Percentiles rank a stretch among this genome's conserved stretches.
Conservation (phyloP, 2,888 invertebrate genomes). For the Holacanthella duospinosa region DNA sequence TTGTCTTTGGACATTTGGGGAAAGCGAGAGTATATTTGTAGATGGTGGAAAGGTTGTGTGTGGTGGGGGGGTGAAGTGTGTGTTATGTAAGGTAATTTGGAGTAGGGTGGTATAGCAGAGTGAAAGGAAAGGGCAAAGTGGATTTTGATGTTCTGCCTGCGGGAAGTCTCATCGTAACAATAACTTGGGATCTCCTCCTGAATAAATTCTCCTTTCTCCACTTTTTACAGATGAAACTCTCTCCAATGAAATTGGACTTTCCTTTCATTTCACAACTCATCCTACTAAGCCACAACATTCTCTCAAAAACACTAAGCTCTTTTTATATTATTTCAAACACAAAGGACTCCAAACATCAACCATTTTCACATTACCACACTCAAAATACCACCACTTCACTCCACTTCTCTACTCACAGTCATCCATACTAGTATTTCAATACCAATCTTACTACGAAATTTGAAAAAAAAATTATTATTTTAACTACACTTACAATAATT, state of each 20-base stretch:
- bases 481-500: too few relatives aligned
- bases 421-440: too few relatives aligned
- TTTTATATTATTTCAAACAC: not conserved
- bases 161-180: slow-evolving; percentile 37
- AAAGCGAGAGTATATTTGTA: not conserved
- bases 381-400: too few relatives aligned
- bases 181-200: slow-evolving; percentile 29
- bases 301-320: not conserved
- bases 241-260: not conserved
- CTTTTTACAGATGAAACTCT: too few relatives aligned
- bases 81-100: not conserved
- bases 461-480: too few relatives aligned
- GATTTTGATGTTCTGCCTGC: slow-evolving; percentile 38
- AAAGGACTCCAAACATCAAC: too few relatives aligned
- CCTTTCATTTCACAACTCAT: not conserved
- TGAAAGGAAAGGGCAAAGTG: slow-evolving; percentile 35
- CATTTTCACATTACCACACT: too few relatives aligned
- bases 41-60: not conserved
- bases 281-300: not conserved
- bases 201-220: slow-evolving; percentile 25
- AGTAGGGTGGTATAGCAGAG: slow-evolving; percentile 15
- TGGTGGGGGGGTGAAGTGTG: not conserved
- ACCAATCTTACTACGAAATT: too few relatives aligned
- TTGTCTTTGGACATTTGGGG: too few relatives aligned
- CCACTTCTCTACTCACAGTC: too few relatives aligned